These are phyloP conservation scores for Paramormyrops kingsleyae DNA, from an alignment of 2,113 vertebrate species.

Conservation along the genomic window DNA sequence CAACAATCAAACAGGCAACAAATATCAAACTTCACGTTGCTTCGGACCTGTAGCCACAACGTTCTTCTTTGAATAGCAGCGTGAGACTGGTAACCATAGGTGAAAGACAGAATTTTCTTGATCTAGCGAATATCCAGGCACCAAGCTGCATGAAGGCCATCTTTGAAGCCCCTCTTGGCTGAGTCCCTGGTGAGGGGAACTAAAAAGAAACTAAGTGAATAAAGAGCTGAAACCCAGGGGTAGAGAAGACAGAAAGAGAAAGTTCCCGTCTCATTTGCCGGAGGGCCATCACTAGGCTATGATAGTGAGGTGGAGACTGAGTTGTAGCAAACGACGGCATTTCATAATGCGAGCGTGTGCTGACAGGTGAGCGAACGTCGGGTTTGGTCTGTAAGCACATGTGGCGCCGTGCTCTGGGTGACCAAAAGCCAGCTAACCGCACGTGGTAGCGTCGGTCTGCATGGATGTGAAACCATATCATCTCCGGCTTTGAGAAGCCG, in stretches of 20 bases:
- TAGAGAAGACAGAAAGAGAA: background rate
- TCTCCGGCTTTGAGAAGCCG: constrained; percentile 27
- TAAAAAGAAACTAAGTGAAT: background rate
- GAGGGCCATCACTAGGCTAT: background rate
- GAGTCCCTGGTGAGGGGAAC: background rate
- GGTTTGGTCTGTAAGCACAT: background rate
- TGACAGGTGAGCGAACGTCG: background rate
- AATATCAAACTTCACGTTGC: background rate
- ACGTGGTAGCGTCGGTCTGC: background rate
- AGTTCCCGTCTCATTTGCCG: background rate
- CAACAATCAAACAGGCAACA: background rate
- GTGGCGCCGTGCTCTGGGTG: background rate
- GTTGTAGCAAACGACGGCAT: background rate
- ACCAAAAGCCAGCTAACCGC: background rate
- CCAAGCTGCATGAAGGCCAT: background rate
- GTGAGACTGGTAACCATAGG: background rate
- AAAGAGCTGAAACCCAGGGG: background rate
- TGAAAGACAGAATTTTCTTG: background rate
- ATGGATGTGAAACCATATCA: background rate
- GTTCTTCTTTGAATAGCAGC: background rate
- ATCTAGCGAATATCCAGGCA: background rate
- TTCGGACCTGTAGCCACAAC: background rate
- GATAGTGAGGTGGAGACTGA: background rate
- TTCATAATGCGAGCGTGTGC: background rate
- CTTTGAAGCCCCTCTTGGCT: background rate